phyloP scores from a whole-genome alignment of 2,888 invertebrate species.

The Aphodius granarius region DNA sequence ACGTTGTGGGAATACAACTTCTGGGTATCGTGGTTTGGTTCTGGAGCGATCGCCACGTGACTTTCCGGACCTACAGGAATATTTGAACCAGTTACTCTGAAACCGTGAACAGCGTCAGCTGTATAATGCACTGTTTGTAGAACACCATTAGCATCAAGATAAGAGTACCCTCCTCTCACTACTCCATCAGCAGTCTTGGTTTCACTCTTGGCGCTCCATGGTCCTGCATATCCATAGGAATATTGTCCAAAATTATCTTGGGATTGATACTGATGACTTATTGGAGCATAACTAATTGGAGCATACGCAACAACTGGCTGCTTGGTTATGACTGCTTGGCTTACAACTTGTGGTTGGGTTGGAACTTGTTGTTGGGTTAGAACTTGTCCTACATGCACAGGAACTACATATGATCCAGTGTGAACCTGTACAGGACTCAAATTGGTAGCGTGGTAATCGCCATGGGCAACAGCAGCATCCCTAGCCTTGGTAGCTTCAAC shows the following conservation, averaged over 20 bases:
- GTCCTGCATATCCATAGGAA: slow-evolving; percentile 65
- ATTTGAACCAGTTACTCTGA: slow-evolving; percentile 67
- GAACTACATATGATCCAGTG: slow-evolving; percentile 40
- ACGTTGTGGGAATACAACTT: slow-evolving; percentile 21
- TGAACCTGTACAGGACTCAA: slow-evolving; percentile 40
- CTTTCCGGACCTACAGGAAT: slow-evolving; percentile 54
- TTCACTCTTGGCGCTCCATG: slow-evolving; percentile 67
- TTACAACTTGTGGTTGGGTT: slow-evolving; percentile 21
- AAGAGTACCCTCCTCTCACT: slow-evolving; percentile 68
- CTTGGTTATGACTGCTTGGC: slow-evolving; percentile 20
- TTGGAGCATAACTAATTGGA: slow-evolving; percentile 30
- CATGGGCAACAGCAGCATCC: slow-evolving; percentile 38
- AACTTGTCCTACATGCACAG: slow-evolving; percentile 34
- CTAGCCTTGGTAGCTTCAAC: slow-evolving; percentile 44
- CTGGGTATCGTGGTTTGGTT: slow-evolving; percentile 23
- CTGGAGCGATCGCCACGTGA: slow-evolving; percentile 19
- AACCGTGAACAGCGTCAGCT: slow-evolving; percentile 64
- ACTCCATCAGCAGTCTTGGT: slow-evolving; percentile 62
- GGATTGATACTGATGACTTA: slow-evolving; percentile 53
- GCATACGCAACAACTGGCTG: slow-evolving; percentile 26
- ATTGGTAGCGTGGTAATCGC: slow-evolving; percentile 25
- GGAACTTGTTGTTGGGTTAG: slow-evolving; percentile 21
- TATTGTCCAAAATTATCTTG: slow-evolving; percentile 58
- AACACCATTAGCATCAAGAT: slow-evolving; percentile 67
- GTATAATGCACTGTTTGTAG: slow-evolving; percentile 67